Conservation (phyloP, 2,888 invertebrate species). For the Protonemura montana region DNA sequence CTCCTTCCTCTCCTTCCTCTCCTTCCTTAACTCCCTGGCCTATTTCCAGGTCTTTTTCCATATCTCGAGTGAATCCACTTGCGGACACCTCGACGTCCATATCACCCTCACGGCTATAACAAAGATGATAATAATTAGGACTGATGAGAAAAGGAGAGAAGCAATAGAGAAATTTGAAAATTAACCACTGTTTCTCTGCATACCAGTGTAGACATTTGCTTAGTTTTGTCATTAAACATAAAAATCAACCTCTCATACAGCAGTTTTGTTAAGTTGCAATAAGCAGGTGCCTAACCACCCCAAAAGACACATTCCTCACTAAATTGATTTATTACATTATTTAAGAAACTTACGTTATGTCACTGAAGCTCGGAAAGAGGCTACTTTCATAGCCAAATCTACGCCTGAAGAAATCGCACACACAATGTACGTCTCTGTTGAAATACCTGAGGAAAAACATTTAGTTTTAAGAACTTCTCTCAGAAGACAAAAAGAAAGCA, state of each 20-base stretch:
- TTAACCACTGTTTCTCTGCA: too few species aligned
- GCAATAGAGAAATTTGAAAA: too few species aligned
- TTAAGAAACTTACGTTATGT: conserved; percentile 63
- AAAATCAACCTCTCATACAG: too few species aligned
- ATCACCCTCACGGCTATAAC: conserved; percentile 75
- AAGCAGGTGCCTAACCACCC: neutral
- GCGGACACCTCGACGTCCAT: conserved; percentile 91
- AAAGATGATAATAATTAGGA: too few species aligned
- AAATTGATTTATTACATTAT: neutral
- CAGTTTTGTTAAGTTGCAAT: neutral
- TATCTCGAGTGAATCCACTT: conserved; percentile 85
- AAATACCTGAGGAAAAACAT: conserved; percentile 73
- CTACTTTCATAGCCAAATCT: conserved; percentile 90
- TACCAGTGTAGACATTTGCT: too few species aligned
- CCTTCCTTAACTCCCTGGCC: conserved; percentile 65
- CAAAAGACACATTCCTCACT: neutral
- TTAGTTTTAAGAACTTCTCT: neutral
- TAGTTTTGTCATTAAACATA: neutral
- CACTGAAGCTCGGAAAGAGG: conserved; percentile 77
- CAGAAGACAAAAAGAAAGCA: too few species aligned
- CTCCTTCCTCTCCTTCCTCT: conserved; percentile 55
- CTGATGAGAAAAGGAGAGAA: too few species aligned
- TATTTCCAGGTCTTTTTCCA: conserved; percentile 72
- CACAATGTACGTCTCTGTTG: conserved; percentile 92
- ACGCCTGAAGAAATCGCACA: conserved; percentile 88